phyloP scores from a whole-genome alignment of 2,888 invertebrate genomes.

The Noctua pronuba region DNA sequence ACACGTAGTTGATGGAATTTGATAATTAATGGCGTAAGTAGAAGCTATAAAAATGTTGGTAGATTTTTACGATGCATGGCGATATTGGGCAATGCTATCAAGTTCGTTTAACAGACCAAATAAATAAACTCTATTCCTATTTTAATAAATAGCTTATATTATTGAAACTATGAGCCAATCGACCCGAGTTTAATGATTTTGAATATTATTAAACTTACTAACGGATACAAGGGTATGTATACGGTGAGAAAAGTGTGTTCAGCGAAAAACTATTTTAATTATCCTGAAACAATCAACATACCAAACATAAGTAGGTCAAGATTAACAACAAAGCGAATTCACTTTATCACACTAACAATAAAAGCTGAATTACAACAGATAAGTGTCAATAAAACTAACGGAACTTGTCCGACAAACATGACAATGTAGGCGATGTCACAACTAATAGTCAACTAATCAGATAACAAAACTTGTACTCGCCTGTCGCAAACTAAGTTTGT shows the following conservation, averaged over 20 bases:
- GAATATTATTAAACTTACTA: background rate
- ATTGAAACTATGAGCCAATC: background rate
- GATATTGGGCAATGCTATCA: background rate
- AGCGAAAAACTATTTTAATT: background rate
- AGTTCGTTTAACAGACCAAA: background rate
- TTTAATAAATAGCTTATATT: background rate
- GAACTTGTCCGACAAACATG: conserved; percentile 54
- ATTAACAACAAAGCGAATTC: conserved; percentile 39
- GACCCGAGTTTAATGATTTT: background rate
- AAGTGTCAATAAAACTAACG: conserved; percentile 63
- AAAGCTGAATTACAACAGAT: conserved; percentile 57
- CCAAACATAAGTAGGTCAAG: conserved; percentile 8
- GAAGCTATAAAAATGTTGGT: background rate
- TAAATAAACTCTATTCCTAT: background rate
- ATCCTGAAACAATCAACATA: conserved; percentile 11
- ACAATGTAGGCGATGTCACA: conserved; percentile 64
- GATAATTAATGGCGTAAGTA: conserved; percentile 25
- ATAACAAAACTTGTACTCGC: conserved; percentile 60
- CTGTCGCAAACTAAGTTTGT: conserved; percentile 49
- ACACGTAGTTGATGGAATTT: conserved; percentile 65
- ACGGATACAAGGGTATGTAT: background rate
- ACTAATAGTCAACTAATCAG: conserved; percentile 67
- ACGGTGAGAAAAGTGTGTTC: background rate
- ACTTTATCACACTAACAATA: conserved; percentile 56
- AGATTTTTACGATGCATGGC: background rate